Percentiles rank a stretch among this genome's conserved stretches.
These are phyloP conservation scores for Drosophila saltans DNA, from an alignment of 1,140 invertebrate genomes.

Conservation along the genomic window DNA sequence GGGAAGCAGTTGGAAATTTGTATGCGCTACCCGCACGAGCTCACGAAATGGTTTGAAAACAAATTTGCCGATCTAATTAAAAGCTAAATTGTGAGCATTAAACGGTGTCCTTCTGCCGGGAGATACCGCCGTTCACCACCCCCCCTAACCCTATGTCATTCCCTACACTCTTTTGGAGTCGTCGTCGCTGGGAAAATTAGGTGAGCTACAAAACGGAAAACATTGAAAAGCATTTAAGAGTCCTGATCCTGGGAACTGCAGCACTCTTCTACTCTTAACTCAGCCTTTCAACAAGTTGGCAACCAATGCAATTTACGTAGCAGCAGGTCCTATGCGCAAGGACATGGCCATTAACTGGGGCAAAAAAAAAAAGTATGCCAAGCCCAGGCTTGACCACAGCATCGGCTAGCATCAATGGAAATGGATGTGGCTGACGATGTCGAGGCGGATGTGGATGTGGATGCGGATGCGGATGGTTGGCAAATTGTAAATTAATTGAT, in stretches of 20 bases:
- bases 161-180: background rate
- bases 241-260: conserved; percentile 36
- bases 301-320: conserved; percentile 75
- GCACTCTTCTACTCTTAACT: conserved; percentile 27
- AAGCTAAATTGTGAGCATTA: conserved; percentile 77
- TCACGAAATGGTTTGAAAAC: conserved; percentile 74
- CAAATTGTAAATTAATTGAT: conserved; percentile 81
- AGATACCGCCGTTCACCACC: conserved; percentile 10
- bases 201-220: conserved; percentile 45
- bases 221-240: conserved; percentile 76
- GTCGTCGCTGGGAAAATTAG: conserved; percentile 24
- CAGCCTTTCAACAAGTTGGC: conserved; percentile 76
- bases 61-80: conserved; percentile 79
- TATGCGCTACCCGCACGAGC: conserved; percentile 52
- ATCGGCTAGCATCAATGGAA: conserved; percentile 44
- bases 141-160: background rate
- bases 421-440: conserved; percentile 21
- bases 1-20: conserved; percentile 41
- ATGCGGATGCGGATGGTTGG: conserved; percentile 65
- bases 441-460: conserved; percentile 18
- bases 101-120: conserved; percentile 38
- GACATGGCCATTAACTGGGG: conserved; percentile 70
- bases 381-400: conserved; percentile 54
- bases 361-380: conserved; percentile 74
- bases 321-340: conserved; percentile 37